A percentile compares a stretch with the other conserved stretches of the same genome.
Conservation (phyloP, 2,888 invertebrate species). For the Podabrus alpinus region DNA sequence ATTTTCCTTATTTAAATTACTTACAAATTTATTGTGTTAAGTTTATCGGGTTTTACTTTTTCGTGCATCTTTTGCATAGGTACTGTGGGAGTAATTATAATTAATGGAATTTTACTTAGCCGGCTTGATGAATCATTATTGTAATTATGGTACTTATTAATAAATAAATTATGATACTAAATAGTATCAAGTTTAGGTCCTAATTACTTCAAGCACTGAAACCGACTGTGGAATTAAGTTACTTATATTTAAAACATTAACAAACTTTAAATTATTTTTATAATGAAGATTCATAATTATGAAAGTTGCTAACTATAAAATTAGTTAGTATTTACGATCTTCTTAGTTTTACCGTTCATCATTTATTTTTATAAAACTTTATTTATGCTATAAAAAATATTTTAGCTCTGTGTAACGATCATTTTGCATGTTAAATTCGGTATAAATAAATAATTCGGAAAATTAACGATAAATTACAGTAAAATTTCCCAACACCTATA, state of each 20-base stretch:
- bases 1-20: background rate
- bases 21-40: background rate
- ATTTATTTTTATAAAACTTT: background rate
- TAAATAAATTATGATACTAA: background rate
- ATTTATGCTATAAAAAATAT: background rate
- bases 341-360: background rate
- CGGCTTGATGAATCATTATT: background rate
- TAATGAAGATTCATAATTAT: background rate
- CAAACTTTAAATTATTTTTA: background rate
- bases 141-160: background rate
- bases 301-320: background rate
- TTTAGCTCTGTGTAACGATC: background rate
- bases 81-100: background rate
- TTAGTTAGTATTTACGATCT: background rate
- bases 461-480: background rate
- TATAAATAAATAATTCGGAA: background rate
- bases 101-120: background rate
- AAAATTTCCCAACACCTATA: background rate
- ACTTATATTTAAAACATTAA: background rate
- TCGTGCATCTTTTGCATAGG: background rate
- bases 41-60: background rate
- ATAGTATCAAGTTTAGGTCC: background rate
- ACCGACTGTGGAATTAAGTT: background rate
- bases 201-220: background rate
- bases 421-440: background rate